Conservation (phyloP, 2,888 invertebrate species). For the Esperia sulphurella region DNA sequence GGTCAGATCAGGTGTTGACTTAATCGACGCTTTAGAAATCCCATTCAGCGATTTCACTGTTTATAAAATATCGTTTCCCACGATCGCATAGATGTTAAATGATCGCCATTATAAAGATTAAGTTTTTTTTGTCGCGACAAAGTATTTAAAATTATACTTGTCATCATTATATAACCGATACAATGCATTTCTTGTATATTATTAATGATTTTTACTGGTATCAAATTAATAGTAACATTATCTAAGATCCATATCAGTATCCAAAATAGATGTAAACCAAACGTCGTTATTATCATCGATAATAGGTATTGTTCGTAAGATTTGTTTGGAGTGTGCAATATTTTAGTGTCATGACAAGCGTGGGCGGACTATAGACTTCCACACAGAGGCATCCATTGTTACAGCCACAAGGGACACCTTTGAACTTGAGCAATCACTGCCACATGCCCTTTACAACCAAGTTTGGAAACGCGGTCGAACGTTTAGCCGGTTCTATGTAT, state of each 20-base stretch:
- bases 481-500: neutral
- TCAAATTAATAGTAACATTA: neutral
- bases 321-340: conserved; percentile 26
- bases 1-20: conserved; percentile 63
- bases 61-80: conserved; percentile 53
- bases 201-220: too few relatives aligned
- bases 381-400: conserved; percentile 26
- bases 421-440: conserved; percentile 43
- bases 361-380: conserved; percentile 26
- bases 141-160: neutral
- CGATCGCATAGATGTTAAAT: conserved; percentile 33
- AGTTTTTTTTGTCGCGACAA: neutral
- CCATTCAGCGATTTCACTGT: conserved; percentile 33
- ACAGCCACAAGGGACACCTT: conserved; percentile 39
- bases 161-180: too few relatives aligned
- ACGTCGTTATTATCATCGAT: neutral
- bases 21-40: conserved; percentile 36
- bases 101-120: neutral
- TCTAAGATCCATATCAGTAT: too few relatives aligned
- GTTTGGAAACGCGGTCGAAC: neutral
- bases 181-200: too few relatives aligned
- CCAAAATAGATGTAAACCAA: neutral
- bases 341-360: conserved; percentile 26
- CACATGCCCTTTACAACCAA: conserved; percentile 13
- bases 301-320: conserved; percentile 25